Conservation (phyloP, 2,797 vertebrate species). For the Sebastes dallii region DNA sequence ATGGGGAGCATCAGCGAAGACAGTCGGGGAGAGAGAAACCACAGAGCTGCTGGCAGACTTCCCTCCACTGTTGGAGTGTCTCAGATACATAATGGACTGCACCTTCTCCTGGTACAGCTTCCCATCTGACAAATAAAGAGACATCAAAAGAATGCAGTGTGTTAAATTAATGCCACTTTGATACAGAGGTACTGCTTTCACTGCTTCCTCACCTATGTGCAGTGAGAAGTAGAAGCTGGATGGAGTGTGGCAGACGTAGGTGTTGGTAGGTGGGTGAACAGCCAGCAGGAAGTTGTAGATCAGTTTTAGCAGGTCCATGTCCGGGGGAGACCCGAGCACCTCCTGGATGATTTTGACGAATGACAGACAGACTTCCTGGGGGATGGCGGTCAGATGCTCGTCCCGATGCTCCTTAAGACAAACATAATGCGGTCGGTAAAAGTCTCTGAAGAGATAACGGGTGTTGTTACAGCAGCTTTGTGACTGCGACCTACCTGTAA, state of each 20-base stretch:
- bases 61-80: slow-evolving; percentile 89
- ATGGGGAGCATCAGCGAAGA: slow-evolving; percentile 80
- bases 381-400: slow-evolving; percentile 89
- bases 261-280: slow-evolving; percentile 97
- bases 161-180: not conserved
- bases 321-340: slow-evolving; percentile 96
- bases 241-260: slow-evolving; percentile 98
- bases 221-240: slow-evolving; percentile 97
- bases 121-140: slow-evolving; percentile 84
- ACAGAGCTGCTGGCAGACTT: slow-evolving; percentile 85
- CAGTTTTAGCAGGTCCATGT: slow-evolving; percentile 90
- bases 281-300: slow-evolving; percentile 97
- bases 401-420: slow-evolving; percentile 91
- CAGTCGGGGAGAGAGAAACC: slow-evolving; percentile 85
- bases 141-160: slow-evolving; percentile 27
- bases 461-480: not conserved
- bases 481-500: slow-evolving; percentile 87
- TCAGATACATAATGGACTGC: slow-evolving; percentile 91
- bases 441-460: not conserved
- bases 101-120: slow-evolving; percentile 97
- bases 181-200: not conserved
- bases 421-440: not conserved
- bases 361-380: slow-evolving; percentile 93
- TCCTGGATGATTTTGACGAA: slow-evolving; percentile 99
- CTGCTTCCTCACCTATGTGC: slow-evolving; percentile 88